phyloP scores from a whole-genome alignment of 1,140 invertebrate genomes.

The Bombus cullumanus region DNA sequence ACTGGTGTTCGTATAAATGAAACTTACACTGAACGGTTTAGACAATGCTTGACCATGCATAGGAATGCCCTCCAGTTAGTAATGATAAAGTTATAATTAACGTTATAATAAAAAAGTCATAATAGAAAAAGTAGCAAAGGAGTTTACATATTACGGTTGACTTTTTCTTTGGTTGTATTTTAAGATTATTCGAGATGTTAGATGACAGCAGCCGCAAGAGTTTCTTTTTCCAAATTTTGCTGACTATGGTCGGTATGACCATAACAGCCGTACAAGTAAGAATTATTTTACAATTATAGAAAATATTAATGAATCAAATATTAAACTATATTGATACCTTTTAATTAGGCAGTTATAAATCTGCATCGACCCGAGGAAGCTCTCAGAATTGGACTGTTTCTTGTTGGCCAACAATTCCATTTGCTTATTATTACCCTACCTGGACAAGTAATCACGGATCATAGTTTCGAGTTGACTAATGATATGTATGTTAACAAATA shows the following conservation, averaged over 20 bases:
- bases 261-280: slow-evolving; percentile 18
- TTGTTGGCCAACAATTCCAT: neutral
- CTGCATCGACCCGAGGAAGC: neutral
- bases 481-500: neutral
- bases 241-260: slow-evolving; percentile 9
- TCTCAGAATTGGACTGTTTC: slow-evolving; percentile 1
- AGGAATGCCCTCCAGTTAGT: slow-evolving; percentile 7
- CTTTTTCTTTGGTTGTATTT: neutral
- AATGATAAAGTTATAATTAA: neutral
- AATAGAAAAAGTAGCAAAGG: neutral
- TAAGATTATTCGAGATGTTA: neutral
- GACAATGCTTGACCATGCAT: neutral
- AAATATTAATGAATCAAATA: too few relatives aligned
- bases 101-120: neutral
- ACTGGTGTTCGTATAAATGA: neutral
- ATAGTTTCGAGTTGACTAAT: neutral
- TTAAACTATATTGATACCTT: neutral
- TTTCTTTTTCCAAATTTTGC: neutral
- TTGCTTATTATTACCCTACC: neutral
- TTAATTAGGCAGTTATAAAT: slow-evolving; percentile 1
- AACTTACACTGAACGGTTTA: neutral
- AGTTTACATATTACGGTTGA: neutral
- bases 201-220: neutral
- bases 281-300: too few relatives aligned
- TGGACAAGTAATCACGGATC: slow-evolving; percentile 9